Percentiles rank a stretch among this genome's conserved stretches.
These are phyloP conservation scores for Hemicentrotus pulcherrimus DNA, from an alignment of 35 echinoderm and acorn worm genomes.

Conservation along the genomic window DNA sequence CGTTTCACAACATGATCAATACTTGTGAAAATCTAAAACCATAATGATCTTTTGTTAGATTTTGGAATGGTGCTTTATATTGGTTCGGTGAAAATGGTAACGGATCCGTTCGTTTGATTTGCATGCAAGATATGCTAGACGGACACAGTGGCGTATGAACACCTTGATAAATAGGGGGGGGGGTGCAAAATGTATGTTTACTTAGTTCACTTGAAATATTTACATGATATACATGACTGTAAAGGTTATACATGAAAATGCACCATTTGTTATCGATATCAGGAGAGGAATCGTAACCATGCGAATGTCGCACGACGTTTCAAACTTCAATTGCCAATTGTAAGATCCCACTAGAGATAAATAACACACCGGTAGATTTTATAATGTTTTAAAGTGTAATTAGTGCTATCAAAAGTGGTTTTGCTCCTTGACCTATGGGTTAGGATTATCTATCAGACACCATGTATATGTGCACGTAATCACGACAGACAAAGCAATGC, in stretches of 20 bases:
- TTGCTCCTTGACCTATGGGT: not conserved
- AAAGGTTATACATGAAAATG: too few species aligned
- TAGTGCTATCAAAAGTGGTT: not conserved
- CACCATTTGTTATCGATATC: too few species aligned
- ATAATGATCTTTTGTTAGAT: not conserved
- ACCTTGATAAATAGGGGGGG: too few species aligned
- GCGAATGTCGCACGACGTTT: not conserved
- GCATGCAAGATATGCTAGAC: too few species aligned
- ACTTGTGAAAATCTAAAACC: not conserved
- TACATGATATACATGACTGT: too few species aligned
- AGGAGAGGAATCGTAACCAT: not conserved
- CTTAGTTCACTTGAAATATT: too few species aligned
- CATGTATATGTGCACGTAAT: not conserved
- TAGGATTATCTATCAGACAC: not conserved
- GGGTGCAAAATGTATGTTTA: too few species aligned
- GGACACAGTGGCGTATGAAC: too few species aligned
- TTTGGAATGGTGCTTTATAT: too few species aligned
- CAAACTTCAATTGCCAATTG: conserved; percentile 1
- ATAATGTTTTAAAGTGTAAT: not conserved
- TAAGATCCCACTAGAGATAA: not conserved
- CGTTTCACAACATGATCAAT: not conserved
- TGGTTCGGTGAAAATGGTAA: too few species aligned
- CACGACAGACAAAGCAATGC: not conserved
- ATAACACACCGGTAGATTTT: not conserved
- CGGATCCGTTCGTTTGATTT: too few species aligned